Conservation (phyloP, 2,888 invertebrate genomes). For the Disparrhopalites patrizii region DNA sequence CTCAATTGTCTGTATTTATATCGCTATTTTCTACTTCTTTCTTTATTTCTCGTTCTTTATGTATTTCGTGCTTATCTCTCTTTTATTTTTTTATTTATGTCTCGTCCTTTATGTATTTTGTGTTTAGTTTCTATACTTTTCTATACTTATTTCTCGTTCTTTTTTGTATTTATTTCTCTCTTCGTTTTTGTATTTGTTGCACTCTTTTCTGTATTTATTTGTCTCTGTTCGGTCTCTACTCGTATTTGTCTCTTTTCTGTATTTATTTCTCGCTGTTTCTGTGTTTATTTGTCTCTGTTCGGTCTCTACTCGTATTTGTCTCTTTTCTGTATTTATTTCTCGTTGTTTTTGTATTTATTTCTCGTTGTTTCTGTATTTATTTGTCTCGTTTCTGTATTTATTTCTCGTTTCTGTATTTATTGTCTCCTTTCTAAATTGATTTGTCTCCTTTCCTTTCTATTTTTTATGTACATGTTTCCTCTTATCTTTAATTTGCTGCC, state of each 20-base stretch:
- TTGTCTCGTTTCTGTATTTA: neutral
- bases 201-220: neutral
- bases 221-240: neutral
- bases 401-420: no score
- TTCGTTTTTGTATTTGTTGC: neutral
- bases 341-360: neutral
- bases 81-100: neutral
- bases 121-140: neutral
- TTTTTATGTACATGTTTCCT: neutral
- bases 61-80: no score
- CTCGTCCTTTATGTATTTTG: neutral
- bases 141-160: neutral
- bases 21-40: no score
- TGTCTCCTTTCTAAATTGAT: neutral
- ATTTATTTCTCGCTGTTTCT: neutral
- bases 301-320: neutral
- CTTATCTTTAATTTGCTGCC: neutral
- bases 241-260: neutral
- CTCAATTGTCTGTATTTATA: no score
- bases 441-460: neutral
- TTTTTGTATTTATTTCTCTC: neutral
- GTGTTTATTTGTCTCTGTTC: neutral
- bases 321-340: neutral
- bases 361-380: neutral
- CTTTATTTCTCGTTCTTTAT: no score